Base-by-base conservation (phyloP, 2,113 vertebrate species). In the Erpornis zantholeuca region DNA sequence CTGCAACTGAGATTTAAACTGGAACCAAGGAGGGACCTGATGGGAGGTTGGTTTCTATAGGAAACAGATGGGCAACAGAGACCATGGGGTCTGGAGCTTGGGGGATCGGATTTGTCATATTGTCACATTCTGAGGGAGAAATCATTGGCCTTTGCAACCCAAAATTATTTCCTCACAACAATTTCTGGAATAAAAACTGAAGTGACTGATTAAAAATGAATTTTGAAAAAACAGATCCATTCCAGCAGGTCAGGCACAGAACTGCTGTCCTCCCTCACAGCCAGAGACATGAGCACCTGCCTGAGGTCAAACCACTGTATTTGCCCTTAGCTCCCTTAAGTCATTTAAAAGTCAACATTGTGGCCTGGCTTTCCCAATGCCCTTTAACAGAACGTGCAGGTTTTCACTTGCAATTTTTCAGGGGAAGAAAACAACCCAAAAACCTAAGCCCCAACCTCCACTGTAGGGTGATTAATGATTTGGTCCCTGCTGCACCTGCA, bases 381-480 rank as follows among this genome's bases (percentile, higher is more conserved):
- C 71, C 90, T 95, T 92, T 82, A 90, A 60, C 53, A 49, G 50
- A 82, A 59, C 0, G 1, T 40, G 19, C 45, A 78, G 68, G 44
- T 52, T 86, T 66, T 19, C 50, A 44, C 72, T 59, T 59, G 86
- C 33, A 22, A 40, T 92, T 73, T 83, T 93, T 63, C 76, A 49
- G 47, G 40, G 19, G 4, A 6, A 50, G 42, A 86, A 77, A 57
- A 45, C 35, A 16, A 10, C 3, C 3, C 35, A 42, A 68, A 88
- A 31, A 6, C 9, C 57, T 29, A 31, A 78, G 65, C 4, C 25
- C 50, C 3, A 13, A 18, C 19, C 64, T 79, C 76, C 24, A 21
- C 2, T 71, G 85, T 11, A 64, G 64, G 64, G 69, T 93, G 95
- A 97, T 95, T 92, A 86, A 95, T 77, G 92, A n/a, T 82, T 24